Conservation (phyloP, 2,113 vertebrate genomes). For the Prionailurus viverrinus region DNA sequence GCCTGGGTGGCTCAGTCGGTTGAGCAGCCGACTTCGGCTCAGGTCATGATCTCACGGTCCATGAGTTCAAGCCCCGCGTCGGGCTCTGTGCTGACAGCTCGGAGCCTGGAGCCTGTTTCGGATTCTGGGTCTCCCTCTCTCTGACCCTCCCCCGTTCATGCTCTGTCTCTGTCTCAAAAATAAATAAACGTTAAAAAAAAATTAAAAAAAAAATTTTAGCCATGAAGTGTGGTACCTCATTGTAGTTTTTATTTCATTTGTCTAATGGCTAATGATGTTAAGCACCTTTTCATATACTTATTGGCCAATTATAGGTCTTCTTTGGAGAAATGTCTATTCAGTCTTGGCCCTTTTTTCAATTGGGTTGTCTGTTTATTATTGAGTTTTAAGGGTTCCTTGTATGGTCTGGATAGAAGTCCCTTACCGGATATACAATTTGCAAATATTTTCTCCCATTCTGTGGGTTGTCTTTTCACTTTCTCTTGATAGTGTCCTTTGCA, state of each 20-base stretch:
- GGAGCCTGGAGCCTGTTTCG: too few species aligned
- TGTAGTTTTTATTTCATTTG: background rate
- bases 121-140: too few species aligned
- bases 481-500: background rate
- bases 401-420: background rate
- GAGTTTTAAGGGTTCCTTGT: background rate
- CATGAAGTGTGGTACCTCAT: background rate
- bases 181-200: too few species aligned
- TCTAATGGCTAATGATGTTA: background rate
- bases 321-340: constrained; percentile 6
- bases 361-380: background rate
- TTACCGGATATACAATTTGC: background rate
- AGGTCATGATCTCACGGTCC: too few species aligned
- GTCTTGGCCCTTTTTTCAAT: constrained; percentile 37
- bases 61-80: too few species aligned
- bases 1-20: too few species aligned
- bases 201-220: too few species aligned
- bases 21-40: too few species aligned
- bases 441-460: background rate
- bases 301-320: background rate
- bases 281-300: background rate
- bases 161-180: too few species aligned
- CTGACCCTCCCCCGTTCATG: too few species aligned
- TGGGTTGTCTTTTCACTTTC: background rate
- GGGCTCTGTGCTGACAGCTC: too few species aligned